phyloP scores from a whole-genome alignment of 2,888 invertebrate genomes.

The Luffia ferchaultella region DNA sequence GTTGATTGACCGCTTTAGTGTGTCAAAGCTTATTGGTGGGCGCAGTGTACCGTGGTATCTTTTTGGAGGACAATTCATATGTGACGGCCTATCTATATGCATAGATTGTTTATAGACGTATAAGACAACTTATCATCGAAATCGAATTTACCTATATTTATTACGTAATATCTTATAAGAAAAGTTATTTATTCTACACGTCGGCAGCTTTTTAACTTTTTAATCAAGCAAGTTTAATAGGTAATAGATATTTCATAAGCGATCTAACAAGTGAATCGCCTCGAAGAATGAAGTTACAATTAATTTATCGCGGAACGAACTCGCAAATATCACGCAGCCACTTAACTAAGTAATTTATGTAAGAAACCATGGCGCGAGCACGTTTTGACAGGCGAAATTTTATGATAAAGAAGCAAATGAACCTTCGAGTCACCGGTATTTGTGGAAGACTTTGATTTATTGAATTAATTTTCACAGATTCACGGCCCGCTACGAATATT shows the following conservation, averaged over 20 bases:
- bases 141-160: too few relatives aligned
- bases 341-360: slow-evolving; percentile 26
- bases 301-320: not conserved
- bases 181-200: not conserved
- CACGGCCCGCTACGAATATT: slow-evolving; percentile 44
- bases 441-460: slow-evolving; percentile 45
- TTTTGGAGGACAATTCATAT: too few relatives aligned
- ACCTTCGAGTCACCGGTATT: slow-evolving; percentile 38
- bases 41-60: too few relatives aligned
- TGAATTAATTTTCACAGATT: slow-evolving; percentile 56
- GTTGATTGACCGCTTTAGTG: too few relatives aligned
- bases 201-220: not conserved
- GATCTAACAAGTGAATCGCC: not conserved
- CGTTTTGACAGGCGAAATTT: slow-evolving; percentile 30
- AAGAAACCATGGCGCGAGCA: slow-evolving; percentile 22
- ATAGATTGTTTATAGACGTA: too few relatives aligned
- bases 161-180: too few relatives aligned
- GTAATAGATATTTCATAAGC: not conserved
- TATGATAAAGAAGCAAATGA: slow-evolving; percentile 29
- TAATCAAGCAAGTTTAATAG: not conserved
- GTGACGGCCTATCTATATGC: too few relatives aligned
- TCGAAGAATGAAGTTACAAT: not conserved
- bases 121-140: too few relatives aligned
- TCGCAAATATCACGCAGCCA: slow-evolving; percentile 11
- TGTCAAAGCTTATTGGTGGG: too few relatives aligned